A percentile compares a stretch with the other conserved stretches of the same genome.
Conservation (phyloP, 23 tunicate species). For the Trididemnum nubilum region DNA sequence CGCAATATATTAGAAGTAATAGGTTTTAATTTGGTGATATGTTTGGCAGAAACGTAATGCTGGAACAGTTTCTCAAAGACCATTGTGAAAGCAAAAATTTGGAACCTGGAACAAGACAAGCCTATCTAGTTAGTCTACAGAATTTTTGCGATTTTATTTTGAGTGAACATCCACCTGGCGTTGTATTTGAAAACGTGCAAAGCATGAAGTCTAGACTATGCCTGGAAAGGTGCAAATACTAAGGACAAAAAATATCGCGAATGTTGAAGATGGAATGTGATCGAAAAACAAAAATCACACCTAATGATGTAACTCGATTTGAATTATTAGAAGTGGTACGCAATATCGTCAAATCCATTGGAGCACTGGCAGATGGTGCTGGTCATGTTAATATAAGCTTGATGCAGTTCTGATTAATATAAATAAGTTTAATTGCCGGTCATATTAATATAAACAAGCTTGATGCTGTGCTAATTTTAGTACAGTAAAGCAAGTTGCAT, state of each 20-base stretch:
- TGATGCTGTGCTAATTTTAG: no score
- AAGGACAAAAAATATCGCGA: neutral
- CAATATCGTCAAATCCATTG: neutral
- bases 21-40: no score
- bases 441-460: no score
- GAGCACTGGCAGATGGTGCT: neutral
- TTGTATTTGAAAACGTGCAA: neutral
- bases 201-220: neutral
- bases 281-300: constrained; percentile 6
- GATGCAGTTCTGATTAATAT: no score
- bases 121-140: neutral
- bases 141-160: neutral
- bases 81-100: no score
- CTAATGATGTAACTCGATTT: neutral
- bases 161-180: neutral
- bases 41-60: no score
- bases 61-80: no score
- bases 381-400: neutral
- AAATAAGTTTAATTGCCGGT: no score
- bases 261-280: constrained; percentile 1
- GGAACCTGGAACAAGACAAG: neutral
- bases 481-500: no score
- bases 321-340: neutral
- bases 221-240: neutral
- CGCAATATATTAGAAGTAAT: no score